Base-by-base conservation (phyloP, 2,113 vertebrate species). In the Petrocephalus microphthalmus region DNA sequence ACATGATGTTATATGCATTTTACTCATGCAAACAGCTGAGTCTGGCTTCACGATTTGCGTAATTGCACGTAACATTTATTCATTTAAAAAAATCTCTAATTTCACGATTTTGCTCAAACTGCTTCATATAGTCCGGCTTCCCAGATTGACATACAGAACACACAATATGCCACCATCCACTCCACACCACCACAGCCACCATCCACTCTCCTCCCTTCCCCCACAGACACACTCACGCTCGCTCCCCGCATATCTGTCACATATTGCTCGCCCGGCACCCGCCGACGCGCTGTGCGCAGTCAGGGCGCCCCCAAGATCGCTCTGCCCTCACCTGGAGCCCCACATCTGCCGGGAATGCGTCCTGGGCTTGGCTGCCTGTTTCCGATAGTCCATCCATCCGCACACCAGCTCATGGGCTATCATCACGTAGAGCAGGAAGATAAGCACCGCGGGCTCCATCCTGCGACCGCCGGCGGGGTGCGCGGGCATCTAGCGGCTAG, bases 381-480 rank as follows among this genome's bases (percentile, higher is more conserved):
- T 96, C 87, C 96, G 94, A 88, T 97, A 95, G 89, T 97, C 96
- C 94, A 98, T 96, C 95, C 95, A 97, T 89, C 97, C 97, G 1
- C 97, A 97, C 84, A 98, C 93, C 92, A 98, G 93, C 91, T 97
- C 97, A 49, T 97, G 97, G 17, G 94, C 91, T 93, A 98, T 98
- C 96, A 97, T 96, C 89, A 97, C 87, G 1, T 98, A 98, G 15
- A 98, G 94, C 0, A 98, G 95, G 90, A 98, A 96, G 90, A 98
- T 97, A 53, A 98, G 96, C 93, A 97, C 93, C 37, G 96, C 94
- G 86, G 97, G 97, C 90, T 98, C 97, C 96, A 97, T 98, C 0
- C 92, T 92, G 19, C 5, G 45, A 54, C 7, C 67, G 15, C n/a
- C 15, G 71, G 22, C 81, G 8, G 78, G 78, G 7, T 37, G 81